Evolutionary conservation across 2,797 vertebrate species (phyloP), one percentile per base, ranked within the genome.

Genomic region (Lepus townsendii): DNA sequence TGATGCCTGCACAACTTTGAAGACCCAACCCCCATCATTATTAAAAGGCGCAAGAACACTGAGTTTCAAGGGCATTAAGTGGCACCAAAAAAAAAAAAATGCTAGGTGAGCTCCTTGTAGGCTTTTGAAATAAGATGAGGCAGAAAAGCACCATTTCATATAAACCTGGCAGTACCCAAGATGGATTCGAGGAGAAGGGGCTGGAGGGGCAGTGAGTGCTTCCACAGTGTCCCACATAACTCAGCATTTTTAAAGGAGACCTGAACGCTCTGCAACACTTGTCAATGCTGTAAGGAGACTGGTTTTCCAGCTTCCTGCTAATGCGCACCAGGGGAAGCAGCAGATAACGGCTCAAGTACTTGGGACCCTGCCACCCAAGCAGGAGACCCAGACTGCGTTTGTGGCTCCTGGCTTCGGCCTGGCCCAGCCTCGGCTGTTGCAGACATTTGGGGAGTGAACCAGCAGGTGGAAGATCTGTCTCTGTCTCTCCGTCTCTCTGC

Each of bases 21-120:
- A 82, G 22, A 0, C 22, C 26, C 69, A 82, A 8, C 6, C 30
- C 20, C 69, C 35, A 86, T 17, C 76, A 63, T n/a, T n/a, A 66
- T 16, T 19, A 20, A 47, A 47, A 47, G 42, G 42, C 7, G 42
- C 42, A 47, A 47, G 7, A 47, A 47, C 42, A 47, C 42, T 47
- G 42, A 86, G 66, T 73, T 66, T 91, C 60, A 69, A 96, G 26
- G 7, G 19, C 60, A 94, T 86, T 85, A 85, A 90, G 60, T n/a
- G 24, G 19, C 24, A 89, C 26, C 26, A 68, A 93, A 68, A 71
- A 54, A 12, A 9, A 10, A 11, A 66, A 86, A 91, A 75, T n/a
- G 8, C 52, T 47, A 86, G 9, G 77, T 7, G 32, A 77, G 42
- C 16, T 91, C 47, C 60, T 0, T 85, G 38, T 1, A 94, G 66